Evolutionary conservation across 2,797 vertebrate species (phyloP).

Genomic region (Sparidentex hasta): DNA sequence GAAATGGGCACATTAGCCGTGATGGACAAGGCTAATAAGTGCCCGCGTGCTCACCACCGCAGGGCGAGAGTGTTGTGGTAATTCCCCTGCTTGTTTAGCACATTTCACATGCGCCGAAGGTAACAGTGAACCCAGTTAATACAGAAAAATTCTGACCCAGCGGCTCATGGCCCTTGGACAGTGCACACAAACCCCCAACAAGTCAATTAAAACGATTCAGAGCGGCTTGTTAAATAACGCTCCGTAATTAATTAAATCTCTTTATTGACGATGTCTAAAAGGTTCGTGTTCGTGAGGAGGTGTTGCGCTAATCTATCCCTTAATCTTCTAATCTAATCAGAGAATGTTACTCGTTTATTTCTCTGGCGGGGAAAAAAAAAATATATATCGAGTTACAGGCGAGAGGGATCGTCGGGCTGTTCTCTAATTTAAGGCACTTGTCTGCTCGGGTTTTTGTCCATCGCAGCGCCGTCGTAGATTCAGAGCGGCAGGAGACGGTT

Average conservation of each 20-base stretch:
- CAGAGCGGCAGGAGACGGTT: constrained; percentile 1
- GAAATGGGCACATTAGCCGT: constrained; percentile 14
- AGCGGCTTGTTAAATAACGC: constrained; percentile 58
- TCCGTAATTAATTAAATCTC: constrained; percentile 66
- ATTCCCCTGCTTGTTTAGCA: not conserved
- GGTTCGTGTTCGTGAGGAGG: constrained; percentile 42
- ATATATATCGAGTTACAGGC: constrained; percentile 17
- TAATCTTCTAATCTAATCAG: constrained; percentile 71
- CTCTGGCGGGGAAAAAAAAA: constrained; percentile 6
- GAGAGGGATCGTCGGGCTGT: not conserved
- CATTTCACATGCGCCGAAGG: not conserved
- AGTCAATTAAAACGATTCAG: constrained; percentile 54
- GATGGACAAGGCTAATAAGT: constrained; percentile 32
- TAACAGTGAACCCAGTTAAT: not conserved
- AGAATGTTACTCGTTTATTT: constrained; percentile 49
- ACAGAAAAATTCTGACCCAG: not conserved
- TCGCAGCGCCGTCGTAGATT: constrained; percentile 7
- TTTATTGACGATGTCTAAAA: constrained; percentile 65
- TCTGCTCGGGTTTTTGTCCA: constrained; percentile 42
- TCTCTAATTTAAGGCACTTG: constrained; percentile 43
- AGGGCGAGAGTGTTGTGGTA: not conserved
- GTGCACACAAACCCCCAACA: constrained; percentile 11
- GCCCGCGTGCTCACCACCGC: not conserved
- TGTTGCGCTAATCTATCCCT: constrained; percentile 57
- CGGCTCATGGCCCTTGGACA: constrained; percentile 9